Conservation (phyloP, 2,797 vertebrate genomes). For the Parotocinclus haroldoi region DNA sequence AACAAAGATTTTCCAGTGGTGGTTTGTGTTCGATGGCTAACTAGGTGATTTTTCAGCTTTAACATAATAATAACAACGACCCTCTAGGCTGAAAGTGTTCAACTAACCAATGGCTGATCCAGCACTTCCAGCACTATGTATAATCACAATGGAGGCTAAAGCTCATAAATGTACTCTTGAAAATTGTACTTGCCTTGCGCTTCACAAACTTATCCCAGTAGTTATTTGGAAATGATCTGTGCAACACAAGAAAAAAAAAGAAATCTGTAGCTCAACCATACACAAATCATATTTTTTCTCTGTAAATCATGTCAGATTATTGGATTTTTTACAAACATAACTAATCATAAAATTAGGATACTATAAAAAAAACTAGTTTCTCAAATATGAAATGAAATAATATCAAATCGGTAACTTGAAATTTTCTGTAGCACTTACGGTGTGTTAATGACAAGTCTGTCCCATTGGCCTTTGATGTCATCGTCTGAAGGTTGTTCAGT, state of each 20-base stretch:
- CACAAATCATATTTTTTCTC: neutral
- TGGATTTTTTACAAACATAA: no score
- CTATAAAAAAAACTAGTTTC: neutral
- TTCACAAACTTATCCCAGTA: conserved; percentile 99
- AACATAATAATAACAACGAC: no score
- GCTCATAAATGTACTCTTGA: no score
- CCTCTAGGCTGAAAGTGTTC: no score
- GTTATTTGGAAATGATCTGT: conserved; percentile 96
- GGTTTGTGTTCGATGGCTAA: no score
- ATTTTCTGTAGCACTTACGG: conserved; percentile 75
- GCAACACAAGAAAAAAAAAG: conserved; percentile 34
- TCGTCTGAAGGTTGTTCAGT: conserved; percentile 97
- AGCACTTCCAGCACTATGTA: no score
- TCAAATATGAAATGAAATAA: neutral
- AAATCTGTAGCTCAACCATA: no score
- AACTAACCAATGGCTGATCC: no score
- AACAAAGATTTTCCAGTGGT: no score
- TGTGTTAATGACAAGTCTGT: conserved; percentile 96
- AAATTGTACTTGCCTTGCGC: conserved; percentile 82
- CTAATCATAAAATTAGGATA: no score
- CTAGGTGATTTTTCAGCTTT: no score
- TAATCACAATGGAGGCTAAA: no score
- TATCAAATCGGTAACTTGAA: neutral
- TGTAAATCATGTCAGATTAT: neutral
- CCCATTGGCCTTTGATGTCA: conserved; percentile 98